A percentile compares a stretch with the other conserved stretches of the same genome.
Evolutionary conservation across 2,888 invertebrate genomes (phyloP).

Genomic region (Nomada fucata): DNA sequence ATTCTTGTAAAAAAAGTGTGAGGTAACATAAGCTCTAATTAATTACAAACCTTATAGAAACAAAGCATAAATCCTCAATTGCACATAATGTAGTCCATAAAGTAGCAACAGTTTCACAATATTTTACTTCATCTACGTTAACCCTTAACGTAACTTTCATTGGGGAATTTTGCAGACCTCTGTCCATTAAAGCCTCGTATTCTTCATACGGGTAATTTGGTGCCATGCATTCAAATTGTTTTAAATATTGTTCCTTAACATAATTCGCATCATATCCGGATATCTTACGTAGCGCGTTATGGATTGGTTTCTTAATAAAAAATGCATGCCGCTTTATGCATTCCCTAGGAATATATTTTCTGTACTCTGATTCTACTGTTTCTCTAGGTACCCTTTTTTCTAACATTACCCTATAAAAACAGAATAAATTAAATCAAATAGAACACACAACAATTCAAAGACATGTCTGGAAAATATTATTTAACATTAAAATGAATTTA

Average conservation of each 20-base stretch:
- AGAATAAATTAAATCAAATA: constrained; percentile 13
- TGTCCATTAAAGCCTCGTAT: constrained; percentile 88
- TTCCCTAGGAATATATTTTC: constrained; percentile 93
- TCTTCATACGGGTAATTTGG: constrained; percentile 93
- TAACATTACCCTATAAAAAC: constrained; percentile 88
- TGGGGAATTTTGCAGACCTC: constrained; percentile 88
- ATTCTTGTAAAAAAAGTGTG: neutral
- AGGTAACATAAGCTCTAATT: neutral
- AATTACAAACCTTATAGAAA: constrained; percentile 87
- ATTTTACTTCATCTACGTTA: constrained; percentile 81
- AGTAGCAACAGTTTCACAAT: constrained; percentile 70
- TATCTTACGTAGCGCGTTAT: constrained; percentile 87
- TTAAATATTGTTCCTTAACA: constrained; percentile 92
- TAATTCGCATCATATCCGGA: constrained; percentile 88
- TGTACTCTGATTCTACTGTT: constrained; percentile 91
- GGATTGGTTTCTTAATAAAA: constrained; percentile 91
- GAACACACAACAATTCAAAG: neutral
- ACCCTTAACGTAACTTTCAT: constrained; percentile 88
- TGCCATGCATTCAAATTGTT: constrained; percentile 91
- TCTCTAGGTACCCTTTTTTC: constrained; percentile 89
- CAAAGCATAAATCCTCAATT: constrained; percentile 93
- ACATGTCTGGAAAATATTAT: neutral
- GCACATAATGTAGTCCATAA: constrained; percentile 86
- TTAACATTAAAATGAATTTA: neutral
- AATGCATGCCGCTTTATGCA: constrained; percentile 90